Evolutionary conservation across 1,140 invertebrate genomes (phyloP), one percentile per base, ranked within the genome.

Genomic region (Cotesia chilonis): DNA sequence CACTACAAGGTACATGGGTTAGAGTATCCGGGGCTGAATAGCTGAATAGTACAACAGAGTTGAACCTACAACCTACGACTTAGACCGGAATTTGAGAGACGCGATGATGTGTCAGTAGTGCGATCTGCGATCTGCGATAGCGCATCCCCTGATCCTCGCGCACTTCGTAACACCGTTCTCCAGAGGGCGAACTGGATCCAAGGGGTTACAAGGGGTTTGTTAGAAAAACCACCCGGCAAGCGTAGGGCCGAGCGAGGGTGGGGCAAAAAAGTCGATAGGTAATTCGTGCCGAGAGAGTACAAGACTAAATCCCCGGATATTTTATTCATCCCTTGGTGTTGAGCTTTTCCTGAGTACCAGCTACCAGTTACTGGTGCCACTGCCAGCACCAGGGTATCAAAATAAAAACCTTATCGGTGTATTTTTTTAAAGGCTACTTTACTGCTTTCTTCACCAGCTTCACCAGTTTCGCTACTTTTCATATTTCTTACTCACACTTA

Each of bases 231-330:
- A 28, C 28, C 28, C 28, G 28, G 28, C 28, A 28, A 28, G 38
- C 5, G 38, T 2, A 41, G 38, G 9, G 9, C 38, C 38, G 5
- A 41, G 41, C 20, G 41, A 47, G 41, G 10, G 41, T 47, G 41
- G 41, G 51, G 14, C 36, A 47, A 75, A 75, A 74, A 71, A 71
- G 70, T 72, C 73, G 69, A 72, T 75, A 72, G 59, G 70, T 75
- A 75, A 74, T 75, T 75, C 73, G 65, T 71, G 73, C 70, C 59
- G 47, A n/a, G 65, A 68, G 68, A 70, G 68, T 35, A 61, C 68
- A 67, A 74, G 65, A 71, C 52, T 74, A 55, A 55, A 38, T 47
- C 10, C 20, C 54, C 47, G 68, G 52, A 70, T 74, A 55, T 63
- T 70, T 70, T 74, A 74, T 74, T 74, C 73, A 74, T 74, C 69